Conservation (phyloP, 2,888 invertebrate species). For the Protodeltote pygarga region DNA sequence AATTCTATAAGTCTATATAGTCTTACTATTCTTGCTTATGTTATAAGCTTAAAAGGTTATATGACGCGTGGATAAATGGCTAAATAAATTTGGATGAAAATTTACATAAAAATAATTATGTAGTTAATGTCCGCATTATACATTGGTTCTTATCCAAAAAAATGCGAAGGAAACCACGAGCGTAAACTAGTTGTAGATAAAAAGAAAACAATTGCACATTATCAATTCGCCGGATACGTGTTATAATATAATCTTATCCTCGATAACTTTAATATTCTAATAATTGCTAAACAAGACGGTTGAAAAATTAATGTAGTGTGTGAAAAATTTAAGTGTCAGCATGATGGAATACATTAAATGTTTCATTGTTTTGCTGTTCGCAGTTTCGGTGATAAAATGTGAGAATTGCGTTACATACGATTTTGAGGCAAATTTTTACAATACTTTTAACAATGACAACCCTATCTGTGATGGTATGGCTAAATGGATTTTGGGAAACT, state of each 20-base stretch:
- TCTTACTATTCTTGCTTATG: too few relatives aligned
- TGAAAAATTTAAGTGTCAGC: slow-evolving; percentile 33
- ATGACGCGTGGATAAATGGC: too few relatives aligned
- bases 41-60: too few relatives aligned
- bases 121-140: too few relatives aligned
- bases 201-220: slow-evolving; percentile 51
- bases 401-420: slow-evolving; percentile 53
- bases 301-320: slow-evolving; percentile 35
- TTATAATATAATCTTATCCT: slow-evolving; percentile 50
- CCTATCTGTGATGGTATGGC: slow-evolving; percentile 41
- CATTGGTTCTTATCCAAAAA: too few relatives aligned
- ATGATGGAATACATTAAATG: slow-evolving; percentile 35
- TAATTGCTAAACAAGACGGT: slow-evolving; percentile 42
- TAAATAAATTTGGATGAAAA: too few relatives aligned
- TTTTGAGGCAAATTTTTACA: slow-evolving; percentile 44
- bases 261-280: slow-evolving; percentile 47
- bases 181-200: slow-evolving; percentile 35
- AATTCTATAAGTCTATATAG: too few relatives aligned
- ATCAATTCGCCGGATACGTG: slow-evolving; percentile 44
- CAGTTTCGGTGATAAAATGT: slow-evolving; percentile 34
- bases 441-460: slow-evolving; percentile 39
- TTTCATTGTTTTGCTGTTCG: slow-evolving; percentile 34
- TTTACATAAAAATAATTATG: too few relatives aligned
- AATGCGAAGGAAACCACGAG: slow-evolving; percentile 20
- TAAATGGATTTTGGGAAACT: slow-evolving; percentile 48